phyloP scores from a whole-genome alignment of 2,113 vertebrate genomes.

The Oxyruncus cristatus region DNA sequence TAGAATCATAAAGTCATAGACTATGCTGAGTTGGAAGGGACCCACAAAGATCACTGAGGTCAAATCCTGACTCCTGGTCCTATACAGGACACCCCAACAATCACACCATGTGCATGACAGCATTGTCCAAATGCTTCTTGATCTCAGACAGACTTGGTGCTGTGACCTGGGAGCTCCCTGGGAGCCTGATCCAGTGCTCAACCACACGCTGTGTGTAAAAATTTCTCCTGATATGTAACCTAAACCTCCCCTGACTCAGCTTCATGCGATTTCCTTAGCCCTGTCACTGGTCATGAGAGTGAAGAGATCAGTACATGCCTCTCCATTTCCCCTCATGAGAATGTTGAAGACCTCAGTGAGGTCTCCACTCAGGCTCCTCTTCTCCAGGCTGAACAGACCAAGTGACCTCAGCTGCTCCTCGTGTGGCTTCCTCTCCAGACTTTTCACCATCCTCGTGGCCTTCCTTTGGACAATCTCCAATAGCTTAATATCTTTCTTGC shows the following conservation, averaged over 20 bases:
- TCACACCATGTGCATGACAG: neutral
- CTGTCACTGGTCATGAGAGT: rapidly evolving
- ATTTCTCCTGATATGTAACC: neutral
- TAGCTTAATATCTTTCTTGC: rapidly evolving
- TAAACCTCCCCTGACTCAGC: neutral
- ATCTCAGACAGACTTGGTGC: neutral
- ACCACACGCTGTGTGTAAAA: rapidly evolving
- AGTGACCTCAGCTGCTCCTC: rapidly evolving
- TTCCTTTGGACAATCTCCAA: rapidly evolving
- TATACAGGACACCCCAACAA: neutral
- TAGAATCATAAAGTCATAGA: neutral
- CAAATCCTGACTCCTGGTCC: neutral
- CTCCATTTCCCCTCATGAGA: rapidly evolving
- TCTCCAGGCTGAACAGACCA: neutral
- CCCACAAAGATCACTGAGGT: neutral
- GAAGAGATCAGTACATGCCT: neutral
- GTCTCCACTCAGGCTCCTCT: neutral
- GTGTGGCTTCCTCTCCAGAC: rapidly evolving
- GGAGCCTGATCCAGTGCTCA: neutral
- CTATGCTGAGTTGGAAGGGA: neutral
- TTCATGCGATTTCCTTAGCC: neutral
- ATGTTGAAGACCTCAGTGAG: neutral
- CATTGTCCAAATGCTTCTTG: neutral
- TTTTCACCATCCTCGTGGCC: rapidly evolving
- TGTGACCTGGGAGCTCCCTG: neutral